Evolutionary conservation across 2,797 vertebrate genomes (phyloP), one percentile per base, ranked within the genome.

Genomic region (Chromobotia macracanthus): DNA sequence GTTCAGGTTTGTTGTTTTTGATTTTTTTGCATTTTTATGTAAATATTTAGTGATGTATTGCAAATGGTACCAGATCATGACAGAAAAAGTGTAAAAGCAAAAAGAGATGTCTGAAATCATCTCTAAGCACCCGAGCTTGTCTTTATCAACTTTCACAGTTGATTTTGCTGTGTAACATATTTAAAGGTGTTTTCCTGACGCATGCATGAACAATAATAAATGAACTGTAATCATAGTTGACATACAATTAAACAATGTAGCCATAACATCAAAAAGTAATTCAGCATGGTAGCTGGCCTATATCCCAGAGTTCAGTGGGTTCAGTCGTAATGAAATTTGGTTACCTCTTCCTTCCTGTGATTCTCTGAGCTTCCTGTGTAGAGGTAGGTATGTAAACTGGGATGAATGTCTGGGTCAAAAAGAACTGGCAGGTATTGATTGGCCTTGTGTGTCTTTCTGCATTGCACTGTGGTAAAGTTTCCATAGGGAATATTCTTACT

Each of bases 301-400:
- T 61, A 70, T 80, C 72, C 71, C 46, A 67, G 18, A 12, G 25
- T 74, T 35, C 79, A 81, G 23, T 50, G 51, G 64, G 72, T 53
- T 28, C 55, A 72, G 50, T 79, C 15, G 28, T 51, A 18, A 55
- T 77, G 76, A 77, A 77, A 81, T 38, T 71, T 31, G 50, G 46
- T 55, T 68, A 31, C 38, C 68, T 38, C 63, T 86, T 86, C 82
- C 83, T 87, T 87, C 86, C 86, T 84, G 31, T 79, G 64, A 87
- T 87, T 87, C 84, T 81, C 75, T 75, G 23, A 68, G 75, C 80
- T 86, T 87, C 84, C 86, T 86, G 78, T 74, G 31, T 61, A 44
- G 71, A 1, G 25, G 73, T 44, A 67, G 44, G 28, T 35, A 50
- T 72, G 41, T 31, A 75, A 66, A 12, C 63, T 68, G 79, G 19